A percentile compares a stretch with the other conserved stretches of the same genome.
Evolutionary conservation across 2,888 invertebrate species (phyloP).

Genomic region (Hydrotaea cyrtoneurina): DNA sequence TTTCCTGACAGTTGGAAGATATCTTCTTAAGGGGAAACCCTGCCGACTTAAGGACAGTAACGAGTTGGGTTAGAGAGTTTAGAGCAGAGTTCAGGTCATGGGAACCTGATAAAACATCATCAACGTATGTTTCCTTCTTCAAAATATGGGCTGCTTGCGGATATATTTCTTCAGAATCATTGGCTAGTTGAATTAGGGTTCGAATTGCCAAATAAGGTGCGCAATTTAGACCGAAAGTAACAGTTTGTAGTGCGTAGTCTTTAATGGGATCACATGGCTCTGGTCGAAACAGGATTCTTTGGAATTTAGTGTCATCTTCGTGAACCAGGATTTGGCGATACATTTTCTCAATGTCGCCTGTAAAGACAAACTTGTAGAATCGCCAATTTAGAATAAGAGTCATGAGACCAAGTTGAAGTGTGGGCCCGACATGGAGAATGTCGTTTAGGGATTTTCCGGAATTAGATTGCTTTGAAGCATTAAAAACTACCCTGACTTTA

Average conservation of each 20-base stretch:
- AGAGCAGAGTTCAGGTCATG: background rate
- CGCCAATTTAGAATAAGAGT: too few relatives aligned
- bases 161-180: background rate
- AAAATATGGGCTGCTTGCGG: background rate
- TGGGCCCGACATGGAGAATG: conserved; percentile 13
- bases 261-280: background rate
- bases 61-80: background rate
- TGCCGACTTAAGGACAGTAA: background rate
- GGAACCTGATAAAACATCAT: conserved; percentile 14
- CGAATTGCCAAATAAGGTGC: conserved; percentile 42
- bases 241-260: conserved; percentile 22
- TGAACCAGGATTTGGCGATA: background rate
- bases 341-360: conserved; percentile 2
- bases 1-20: conserved; percentile 1
- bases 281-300: conserved; percentile 14
- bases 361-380: too few relatives aligned
- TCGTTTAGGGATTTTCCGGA: background rate
- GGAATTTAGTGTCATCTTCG: background rate
- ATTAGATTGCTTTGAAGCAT: background rate
- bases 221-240: conserved; percentile 37
- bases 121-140: background rate
- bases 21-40: conserved; percentile 33
- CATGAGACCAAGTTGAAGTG: too few relatives aligned
- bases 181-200: conserved; percentile 24
- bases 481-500: conserved; percentile 11